Evolutionary conservation across 1,140 invertebrate species (phyloP).

Genomic region (Drosophila triauraria): DNA sequence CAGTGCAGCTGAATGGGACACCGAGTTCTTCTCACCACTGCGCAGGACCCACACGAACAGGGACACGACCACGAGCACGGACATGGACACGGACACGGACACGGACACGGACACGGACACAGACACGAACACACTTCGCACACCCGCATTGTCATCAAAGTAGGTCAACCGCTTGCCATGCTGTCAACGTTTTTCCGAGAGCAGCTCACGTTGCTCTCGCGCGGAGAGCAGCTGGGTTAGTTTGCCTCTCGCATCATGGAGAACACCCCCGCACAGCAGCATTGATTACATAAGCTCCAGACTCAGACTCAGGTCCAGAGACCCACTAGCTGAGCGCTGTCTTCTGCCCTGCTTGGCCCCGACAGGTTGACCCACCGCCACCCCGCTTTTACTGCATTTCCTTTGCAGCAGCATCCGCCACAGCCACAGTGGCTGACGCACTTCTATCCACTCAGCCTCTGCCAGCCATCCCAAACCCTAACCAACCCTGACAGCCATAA

Average conservation of each 20-base stretch:
- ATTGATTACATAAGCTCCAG: slow-evolving; percentile 70
- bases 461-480: background rate
- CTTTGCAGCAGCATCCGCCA: slow-evolving; percentile 54
- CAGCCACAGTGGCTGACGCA: slow-evolving; percentile 36
- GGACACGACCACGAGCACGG: slow-evolving; percentile 21
- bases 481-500: slow-evolving; percentile 33
- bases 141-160: slow-evolving; percentile 72
- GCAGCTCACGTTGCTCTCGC: slow-evolving; percentile 40
- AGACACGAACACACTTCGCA: slow-evolving; percentile 48
- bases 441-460: background rate
- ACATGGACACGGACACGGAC: slow-evolving; percentile 5
- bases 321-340: background rate
- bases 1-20: slow-evolving; percentile 61
- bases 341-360: background rate
- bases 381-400: slow-evolving; percentile 69
- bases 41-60: slow-evolving; percentile 65
- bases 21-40: slow-evolving; percentile 46
- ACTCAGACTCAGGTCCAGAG: background rate
- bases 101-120: slow-evolving; percentile 8
- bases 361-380: slow-evolving; percentile 26
- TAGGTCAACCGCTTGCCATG: slow-evolving; percentile 75
- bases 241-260: slow-evolving; percentile 10
- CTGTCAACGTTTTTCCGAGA: slow-evolving; percentile 59
- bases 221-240: slow-evolving; percentile 16
- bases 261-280: slow-evolving; percentile 43